Conservation (phyloP, 64 coral and sea anemone genomes). For the Montipora capricornis region DNA sequence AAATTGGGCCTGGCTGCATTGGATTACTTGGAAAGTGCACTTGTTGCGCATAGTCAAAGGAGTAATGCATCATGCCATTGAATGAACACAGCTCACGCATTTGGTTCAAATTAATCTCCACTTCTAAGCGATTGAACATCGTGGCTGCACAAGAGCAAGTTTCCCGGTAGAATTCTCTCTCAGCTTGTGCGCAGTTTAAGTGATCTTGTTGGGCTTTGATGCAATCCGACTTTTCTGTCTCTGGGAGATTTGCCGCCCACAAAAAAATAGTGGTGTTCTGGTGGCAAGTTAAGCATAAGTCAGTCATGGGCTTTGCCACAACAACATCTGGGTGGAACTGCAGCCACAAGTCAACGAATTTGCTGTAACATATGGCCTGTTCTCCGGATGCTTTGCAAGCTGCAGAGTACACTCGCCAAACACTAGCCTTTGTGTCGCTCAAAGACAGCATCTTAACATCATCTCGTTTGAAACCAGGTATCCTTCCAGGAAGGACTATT, state of each 20-base stretch:
- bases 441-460: conserved; percentile 44
- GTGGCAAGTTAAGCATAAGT: conserved; percentile 67
- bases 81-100: conserved; percentile 26
- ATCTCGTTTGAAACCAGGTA: conserved; percentile 36
- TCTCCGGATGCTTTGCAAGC: not conserved
- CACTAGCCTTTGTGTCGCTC: conserved; percentile 46
- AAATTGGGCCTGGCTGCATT: conserved; percentile 43
- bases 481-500: conserved; percentile 45
- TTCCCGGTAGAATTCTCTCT: conserved; percentile 53
- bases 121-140: not conserved
- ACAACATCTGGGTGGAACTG: conserved; percentile 42
- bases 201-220: conserved; percentile 49
- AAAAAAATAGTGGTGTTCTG: conserved; percentile 50
- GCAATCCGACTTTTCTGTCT: conserved; percentile 60
- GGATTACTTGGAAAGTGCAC: conserved; percentile 62
- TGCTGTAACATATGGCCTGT: conserved; percentile 6
- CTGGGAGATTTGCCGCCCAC: conserved; percentile 31
- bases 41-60: conserved; percentile 59
- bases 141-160: not conserved
- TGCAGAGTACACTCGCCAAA: conserved; percentile 36
- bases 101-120: conserved; percentile 18
- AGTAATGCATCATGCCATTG: conserved; percentile 51
- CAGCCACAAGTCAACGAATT: conserved; percentile 59
- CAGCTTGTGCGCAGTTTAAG: conserved; percentile 20
- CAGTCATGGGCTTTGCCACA: conserved; percentile 75